Evolutionary conservation across 2,113 vertebrate genomes (phyloP).

Genomic region (Colius striatus): DNA sequence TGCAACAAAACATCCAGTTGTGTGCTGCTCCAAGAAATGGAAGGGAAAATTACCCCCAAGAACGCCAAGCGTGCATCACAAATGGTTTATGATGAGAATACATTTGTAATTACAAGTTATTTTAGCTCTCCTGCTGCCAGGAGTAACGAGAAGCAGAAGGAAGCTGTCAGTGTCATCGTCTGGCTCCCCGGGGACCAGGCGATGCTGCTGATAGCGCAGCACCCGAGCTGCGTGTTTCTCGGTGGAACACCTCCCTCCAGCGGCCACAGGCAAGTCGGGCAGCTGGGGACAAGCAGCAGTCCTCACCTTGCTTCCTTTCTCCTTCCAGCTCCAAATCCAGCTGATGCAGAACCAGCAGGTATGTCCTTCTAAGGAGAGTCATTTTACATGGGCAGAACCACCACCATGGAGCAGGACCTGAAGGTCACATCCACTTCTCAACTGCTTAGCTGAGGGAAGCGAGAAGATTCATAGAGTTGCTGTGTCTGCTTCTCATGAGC

Average conservation of each 20-base stretch:
- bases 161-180: neutral
- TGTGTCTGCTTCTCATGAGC: neutral
- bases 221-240: neutral
- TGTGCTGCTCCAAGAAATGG: neutral
- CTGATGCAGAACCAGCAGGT: too few relatives aligned
- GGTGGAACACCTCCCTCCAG: slow-evolving; percentile 57
- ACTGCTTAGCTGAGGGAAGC: neutral
- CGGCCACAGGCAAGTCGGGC: neutral
- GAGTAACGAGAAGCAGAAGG: slow-evolving; percentile 31
- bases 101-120: slow-evolving; percentile 42
- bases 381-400: neutral
- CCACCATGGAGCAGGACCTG: neutral
- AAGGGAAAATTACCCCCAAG: neutral
- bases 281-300: neutral
- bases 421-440: neutral
- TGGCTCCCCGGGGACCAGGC: neutral
- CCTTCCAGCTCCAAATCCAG: neutral
- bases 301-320: neutral
- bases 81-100: neutral
- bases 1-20: neutral
- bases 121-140: slow-evolving; percentile 26
- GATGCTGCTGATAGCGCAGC: neutral
- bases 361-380: neutral
- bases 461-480: neutral
- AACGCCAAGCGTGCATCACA: neutral